These are phyloP conservation scores for Calameuta pallipes DNA, from an alignment of 2,888 invertebrate genomes.

Conservation along the genomic window DNA sequence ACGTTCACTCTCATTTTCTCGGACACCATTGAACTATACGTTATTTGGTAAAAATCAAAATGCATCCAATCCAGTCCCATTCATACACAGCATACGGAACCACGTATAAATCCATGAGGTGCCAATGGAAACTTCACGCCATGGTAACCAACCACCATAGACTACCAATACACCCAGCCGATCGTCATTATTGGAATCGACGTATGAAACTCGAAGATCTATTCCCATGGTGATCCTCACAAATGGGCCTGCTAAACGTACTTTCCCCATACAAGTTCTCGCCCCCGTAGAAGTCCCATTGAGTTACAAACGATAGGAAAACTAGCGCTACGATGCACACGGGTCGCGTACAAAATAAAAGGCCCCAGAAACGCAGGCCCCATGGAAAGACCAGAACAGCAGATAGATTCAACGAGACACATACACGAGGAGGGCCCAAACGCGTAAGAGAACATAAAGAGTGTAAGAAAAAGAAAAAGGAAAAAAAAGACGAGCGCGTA, in stretches of 20 bases:
- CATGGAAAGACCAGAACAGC: not conserved
- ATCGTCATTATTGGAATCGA: conserved; percentile 9
- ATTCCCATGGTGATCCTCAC: not conserved
- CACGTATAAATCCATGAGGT: not conserved
- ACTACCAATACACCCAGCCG: conserved; percentile 12
- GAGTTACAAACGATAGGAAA: not conserved
- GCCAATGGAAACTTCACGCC: not conserved
- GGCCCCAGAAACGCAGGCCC: not conserved
- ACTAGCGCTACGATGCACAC: not conserved
- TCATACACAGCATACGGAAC: not conserved
- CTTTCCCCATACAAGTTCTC: conserved; percentile 4
- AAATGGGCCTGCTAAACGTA: conserved; percentile 13
- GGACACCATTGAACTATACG: not conserved
- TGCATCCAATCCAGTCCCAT: not conserved
- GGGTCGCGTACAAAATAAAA: not conserved
- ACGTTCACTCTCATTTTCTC: no score
- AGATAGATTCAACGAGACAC: not conserved
- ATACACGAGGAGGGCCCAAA: not conserved
- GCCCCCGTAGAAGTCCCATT: conserved; percentile 7
- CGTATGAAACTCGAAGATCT: not conserved
- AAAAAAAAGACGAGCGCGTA: not conserved
- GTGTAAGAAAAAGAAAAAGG: not conserved
- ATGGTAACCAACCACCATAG: not conserved
- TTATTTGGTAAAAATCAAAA: not conserved
- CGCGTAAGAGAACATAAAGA: not conserved